phyloP scores from a whole-genome alignment of 2,113 vertebrate genomes.

The Phaethornis superciliosus region DNA sequence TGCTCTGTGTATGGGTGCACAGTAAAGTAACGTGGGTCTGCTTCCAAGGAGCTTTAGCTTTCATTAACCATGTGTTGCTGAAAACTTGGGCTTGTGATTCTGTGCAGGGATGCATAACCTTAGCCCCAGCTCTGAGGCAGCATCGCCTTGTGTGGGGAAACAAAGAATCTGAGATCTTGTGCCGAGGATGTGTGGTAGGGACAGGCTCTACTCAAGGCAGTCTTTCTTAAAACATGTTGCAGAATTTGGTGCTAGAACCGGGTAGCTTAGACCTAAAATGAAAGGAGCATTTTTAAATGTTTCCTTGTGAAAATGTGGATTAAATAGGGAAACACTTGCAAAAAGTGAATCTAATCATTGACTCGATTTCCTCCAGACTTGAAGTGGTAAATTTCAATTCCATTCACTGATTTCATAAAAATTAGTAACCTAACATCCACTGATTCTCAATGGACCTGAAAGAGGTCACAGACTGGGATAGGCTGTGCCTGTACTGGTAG shows the following conservation, averaged over 20 bases:
- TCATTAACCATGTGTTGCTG: neutral
- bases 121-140: neutral
- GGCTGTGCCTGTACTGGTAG: neutral
- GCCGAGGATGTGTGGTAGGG: neutral
- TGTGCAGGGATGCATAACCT: neutral
- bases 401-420: neutral
- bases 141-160: neutral
- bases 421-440: neutral
- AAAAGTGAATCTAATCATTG: neutral
- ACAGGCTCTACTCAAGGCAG: neutral
- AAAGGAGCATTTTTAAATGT: neutral
- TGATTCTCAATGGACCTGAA: neutral
- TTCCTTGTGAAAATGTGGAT: neutral
- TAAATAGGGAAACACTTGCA: neutral
- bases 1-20: fast-evolving
- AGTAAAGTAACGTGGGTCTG: neutral
- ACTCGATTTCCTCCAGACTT: neutral
- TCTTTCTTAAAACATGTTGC: neutral
- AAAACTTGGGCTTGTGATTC: neutral
- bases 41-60: neutral
- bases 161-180: neutral
- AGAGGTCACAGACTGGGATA: neutral
- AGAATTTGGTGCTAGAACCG: neutral
- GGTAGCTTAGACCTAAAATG: neutral
- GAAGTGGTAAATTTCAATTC: neutral